These are phyloP conservation scores for Coronaproctus castanopsis DNA, from an alignment of 2,888 invertebrate genomes.

Conservation along the genomic window DNA sequence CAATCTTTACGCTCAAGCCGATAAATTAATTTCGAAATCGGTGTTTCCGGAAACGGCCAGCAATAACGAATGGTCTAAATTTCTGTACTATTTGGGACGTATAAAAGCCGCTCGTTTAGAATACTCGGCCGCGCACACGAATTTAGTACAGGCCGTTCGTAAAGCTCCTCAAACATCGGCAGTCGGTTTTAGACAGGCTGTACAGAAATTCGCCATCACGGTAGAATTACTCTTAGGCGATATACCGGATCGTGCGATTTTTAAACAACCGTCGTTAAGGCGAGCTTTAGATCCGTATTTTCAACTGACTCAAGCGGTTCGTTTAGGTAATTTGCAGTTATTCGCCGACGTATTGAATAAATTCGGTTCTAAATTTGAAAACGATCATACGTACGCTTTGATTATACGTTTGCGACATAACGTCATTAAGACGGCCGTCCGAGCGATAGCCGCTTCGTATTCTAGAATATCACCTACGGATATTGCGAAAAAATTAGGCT, in stretches of 20 bases:
- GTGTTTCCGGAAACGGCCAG: slow-evolving; percentile 91
- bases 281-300: slow-evolving; percentile 86
- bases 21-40: slow-evolving; percentile 90
- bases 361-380: slow-evolving; percentile 75
- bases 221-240: slow-evolving; percentile 89
- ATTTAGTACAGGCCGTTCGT: slow-evolving; percentile 78
- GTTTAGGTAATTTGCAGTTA: slow-evolving; percentile 79
- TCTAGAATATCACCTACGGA: slow-evolving; percentile 88
- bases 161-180: slow-evolving; percentile 97
- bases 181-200: slow-evolving; percentile 95
- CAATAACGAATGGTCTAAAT: slow-evolving; percentile 97
- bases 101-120: slow-evolving; percentile 97
- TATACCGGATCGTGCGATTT: slow-evolving; percentile 89
- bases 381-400: slow-evolving; percentile 86
- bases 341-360: slow-evolving; percentile 85
- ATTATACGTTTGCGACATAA: slow-evolving; percentile 92
- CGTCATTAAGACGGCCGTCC: slow-evolving; percentile 94
- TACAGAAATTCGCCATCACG: slow-evolving; percentile 82
- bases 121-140: slow-evolving; percentile 92
- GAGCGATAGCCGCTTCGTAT: slow-evolving; percentile 88
- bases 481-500: slow-evolving; percentile 77
- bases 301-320: slow-evolving; percentile 88
- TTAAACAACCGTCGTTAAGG: slow-evolving; percentile 73
- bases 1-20: slow-evolving; percentile 89
- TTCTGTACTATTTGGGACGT: slow-evolving; percentile 86